Percentiles rank a stretch among this genome's conserved stretches.
These are phyloP conservation scores for Chelon auratus DNA, from an alignment of 2,797 vertebrate genomes.

Conservation along the genomic window DNA sequence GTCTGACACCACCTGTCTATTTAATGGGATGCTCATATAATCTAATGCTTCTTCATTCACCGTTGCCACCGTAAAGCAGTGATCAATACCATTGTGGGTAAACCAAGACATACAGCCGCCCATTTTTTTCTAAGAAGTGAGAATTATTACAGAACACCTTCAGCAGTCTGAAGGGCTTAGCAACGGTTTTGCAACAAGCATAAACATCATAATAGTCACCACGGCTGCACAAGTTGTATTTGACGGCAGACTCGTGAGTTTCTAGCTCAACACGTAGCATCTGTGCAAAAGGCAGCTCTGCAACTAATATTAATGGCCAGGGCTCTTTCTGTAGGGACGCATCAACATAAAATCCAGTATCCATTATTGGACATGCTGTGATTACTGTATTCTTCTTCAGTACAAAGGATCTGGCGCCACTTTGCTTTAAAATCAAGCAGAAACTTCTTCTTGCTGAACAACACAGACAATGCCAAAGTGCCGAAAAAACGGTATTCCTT, in stretches of 20 bases:
- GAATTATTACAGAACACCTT: constrained; percentile 5
- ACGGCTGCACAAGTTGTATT: not conserved
- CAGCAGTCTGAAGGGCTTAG: constrained; percentile 2
- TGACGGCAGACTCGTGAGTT: not conserved
- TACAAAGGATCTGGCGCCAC: not conserved
- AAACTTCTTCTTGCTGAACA: not conserved
- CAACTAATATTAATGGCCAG: constrained; percentile 11
- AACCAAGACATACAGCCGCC: constrained; percentile 16
- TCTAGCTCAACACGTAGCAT: not conserved
- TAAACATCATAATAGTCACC: constrained; percentile 31
- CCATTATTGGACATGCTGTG: not conserved
- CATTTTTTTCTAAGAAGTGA: constrained; percentile 20
- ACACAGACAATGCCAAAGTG: too few relatives aligned
- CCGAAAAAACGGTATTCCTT: too few relatives aligned
- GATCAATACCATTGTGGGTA: constrained; percentile 37
- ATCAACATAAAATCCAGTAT: not conserved
- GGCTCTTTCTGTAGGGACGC: not conserved
- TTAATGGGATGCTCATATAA: not conserved
- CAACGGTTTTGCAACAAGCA: constrained; percentile 18
- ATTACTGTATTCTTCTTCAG: not conserved
- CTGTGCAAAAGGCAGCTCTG: constrained; percentile 20
- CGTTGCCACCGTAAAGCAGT: constrained; percentile 20
- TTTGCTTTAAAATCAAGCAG: not conserved
- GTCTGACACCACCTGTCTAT: constrained; percentile 8
- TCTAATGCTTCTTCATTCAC: constrained; percentile 33